Percentiles rank a stretch among this genome's conserved stretches.
Conservation (phyloP, 1,140 invertebrate species). For the Odontomachus brunneus region DNA sequence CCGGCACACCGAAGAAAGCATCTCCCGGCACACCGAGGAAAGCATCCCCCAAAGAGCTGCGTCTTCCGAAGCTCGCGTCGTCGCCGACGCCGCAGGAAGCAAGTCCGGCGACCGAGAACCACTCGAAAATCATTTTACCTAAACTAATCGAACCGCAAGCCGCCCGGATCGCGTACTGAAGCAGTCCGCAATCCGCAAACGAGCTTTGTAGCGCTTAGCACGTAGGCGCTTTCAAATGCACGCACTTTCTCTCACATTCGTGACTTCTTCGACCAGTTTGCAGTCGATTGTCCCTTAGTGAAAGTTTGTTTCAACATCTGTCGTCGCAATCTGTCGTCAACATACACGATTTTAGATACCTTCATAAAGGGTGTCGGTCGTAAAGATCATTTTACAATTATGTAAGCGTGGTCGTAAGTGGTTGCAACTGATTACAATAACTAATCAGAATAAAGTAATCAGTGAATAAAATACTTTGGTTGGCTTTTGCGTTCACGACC, state of each 20-base stretch:
- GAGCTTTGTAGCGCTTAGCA: conserved; percentile 3
- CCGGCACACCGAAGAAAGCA: conserved; percentile 21
- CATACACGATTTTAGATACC: too few relatives aligned
- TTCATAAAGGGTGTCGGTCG: too few relatives aligned
- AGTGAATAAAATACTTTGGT: too few relatives aligned
- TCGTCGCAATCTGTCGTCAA: too few relatives aligned
- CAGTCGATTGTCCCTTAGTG: neutral
- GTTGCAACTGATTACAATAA: too few relatives aligned
- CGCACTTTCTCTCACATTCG: neutral
- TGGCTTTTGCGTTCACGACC: too few relatives aligned
- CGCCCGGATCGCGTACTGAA: conserved; percentile 53
- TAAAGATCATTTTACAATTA: too few relatives aligned
- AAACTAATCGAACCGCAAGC: conserved; percentile 71
- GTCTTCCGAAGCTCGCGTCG: conserved; percentile 70
- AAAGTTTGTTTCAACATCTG: conserved; percentile 26
- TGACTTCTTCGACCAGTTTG: neutral
- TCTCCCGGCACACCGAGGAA: conserved; percentile 45
- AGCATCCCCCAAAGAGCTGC: conserved; percentile 68
- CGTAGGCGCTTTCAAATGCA: neutral
- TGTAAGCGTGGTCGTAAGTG: too few relatives aligned
- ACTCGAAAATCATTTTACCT: conserved; percentile 69
- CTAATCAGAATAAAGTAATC: too few relatives aligned
- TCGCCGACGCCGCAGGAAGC: conserved; percentile 40
- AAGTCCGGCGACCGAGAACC: conserved; percentile 26
- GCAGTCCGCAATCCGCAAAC: conserved; percentile 3